phyloP scores from a whole-genome alignment of 2,888 invertebrate genomes.

The Digitonthophagus gazella region DNA sequence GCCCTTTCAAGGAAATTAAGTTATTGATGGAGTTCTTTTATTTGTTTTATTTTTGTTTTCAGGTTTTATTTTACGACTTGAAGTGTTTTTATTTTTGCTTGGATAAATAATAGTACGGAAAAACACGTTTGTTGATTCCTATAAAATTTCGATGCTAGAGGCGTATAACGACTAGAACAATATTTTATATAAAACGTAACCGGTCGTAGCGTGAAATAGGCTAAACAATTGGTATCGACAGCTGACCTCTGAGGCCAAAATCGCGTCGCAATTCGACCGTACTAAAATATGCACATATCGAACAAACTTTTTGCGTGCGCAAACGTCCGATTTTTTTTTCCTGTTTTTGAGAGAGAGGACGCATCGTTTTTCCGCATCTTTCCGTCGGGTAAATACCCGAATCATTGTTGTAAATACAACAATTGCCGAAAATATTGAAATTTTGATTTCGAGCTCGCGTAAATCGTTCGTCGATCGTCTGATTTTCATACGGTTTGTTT shows the following conservation, averaged over 20 bases:
- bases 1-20: background rate
- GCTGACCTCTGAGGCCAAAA: constrained; percentile 5
- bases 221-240: constrained; percentile 16
- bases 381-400: background rate
- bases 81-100: no score
- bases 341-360: background rate
- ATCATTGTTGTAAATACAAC: no score
- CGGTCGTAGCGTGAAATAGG: constrained; percentile 10
- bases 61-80: no score
- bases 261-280: constrained; percentile 13
- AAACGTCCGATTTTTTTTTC: background rate
- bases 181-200: constrained; percentile 6
- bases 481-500: no score
- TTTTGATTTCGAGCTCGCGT: no score
- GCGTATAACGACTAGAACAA: background rate
- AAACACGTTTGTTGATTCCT: background rate
- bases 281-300: constrained; percentile 13
- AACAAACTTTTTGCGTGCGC: background rate
- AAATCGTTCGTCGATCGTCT: no score
- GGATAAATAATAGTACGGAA: no score
- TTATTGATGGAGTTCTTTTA: background rate
- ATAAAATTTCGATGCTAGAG: background rate
- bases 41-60: no score
- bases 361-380: background rate
- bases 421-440: no score